Base-by-base conservation (phyloP, 2,797 vertebrate genomes). In the Enteromius argenteus region DNA sequence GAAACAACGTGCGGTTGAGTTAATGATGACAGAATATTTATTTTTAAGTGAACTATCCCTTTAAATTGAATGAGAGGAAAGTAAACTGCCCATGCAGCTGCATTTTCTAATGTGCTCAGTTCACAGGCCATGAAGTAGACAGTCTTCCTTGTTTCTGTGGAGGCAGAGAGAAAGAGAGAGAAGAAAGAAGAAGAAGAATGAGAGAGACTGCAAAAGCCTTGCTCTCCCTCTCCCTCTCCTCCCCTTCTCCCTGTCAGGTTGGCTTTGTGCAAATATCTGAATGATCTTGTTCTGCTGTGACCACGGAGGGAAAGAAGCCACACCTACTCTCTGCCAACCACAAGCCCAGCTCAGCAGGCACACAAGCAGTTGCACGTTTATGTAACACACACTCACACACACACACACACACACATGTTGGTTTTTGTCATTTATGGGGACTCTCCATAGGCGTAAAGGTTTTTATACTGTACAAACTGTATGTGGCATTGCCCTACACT, bases 231-330 rank as follows among this genome's bases (percentile, higher is more conserved):
- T 27, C 46, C 8, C 49, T 66, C 66, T 67, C 58, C 37, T 23
- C 60, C 39, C 74, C 79, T 79, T 75, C 56, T 66, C 53, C n/a
- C 81, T 81, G 68, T 86, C 85, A 88, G 87, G 83, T 87, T 87
- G 75, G 80, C 88, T 88, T 87, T 90, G 89, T 88, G 87, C 74
- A 79, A 84, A 86, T 88, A 89, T 87, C 84, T 88, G 87, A 90
- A 88, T 89, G 87, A 89, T 89, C 87, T 85, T 85, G 87, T 86
- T 88, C 78, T 82, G 73, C 79, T 87, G 80, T 84, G 49, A 67
- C 86, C 84, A 81, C 27, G 53, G 79, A 86, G 81, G 66, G 83
- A 88, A 84, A 39, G 58, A 84, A 89, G 85, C 84, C 88, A 88
- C 89, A 81, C 89, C 88, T 85, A 72, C 89, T 64, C 86, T 86